phyloP scores from a whole-genome alignment of 2,888 invertebrate genomes.

The Seira musarum region DNA sequence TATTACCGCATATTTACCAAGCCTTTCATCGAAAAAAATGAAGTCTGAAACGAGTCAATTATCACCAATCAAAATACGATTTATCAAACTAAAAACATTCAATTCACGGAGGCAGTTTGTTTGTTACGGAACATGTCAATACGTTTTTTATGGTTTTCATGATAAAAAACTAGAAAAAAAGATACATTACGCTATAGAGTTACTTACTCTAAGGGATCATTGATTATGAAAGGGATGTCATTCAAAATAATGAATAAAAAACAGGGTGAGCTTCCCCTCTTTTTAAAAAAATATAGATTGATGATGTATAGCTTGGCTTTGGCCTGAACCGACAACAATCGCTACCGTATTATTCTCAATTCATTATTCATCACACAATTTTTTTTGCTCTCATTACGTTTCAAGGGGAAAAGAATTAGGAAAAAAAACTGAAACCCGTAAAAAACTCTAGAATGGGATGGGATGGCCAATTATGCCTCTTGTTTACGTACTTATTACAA shows the following conservation, averaged over 20 bases:
- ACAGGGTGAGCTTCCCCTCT: background rate
- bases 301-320: too few relatives aligned
- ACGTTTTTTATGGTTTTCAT: constrained; percentile 55
- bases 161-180: constrained; percentile 36
- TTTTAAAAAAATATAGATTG: background rate
- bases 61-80: constrained; percentile 67
- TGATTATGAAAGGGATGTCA: constrained; percentile 3
- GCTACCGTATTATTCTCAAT: constrained; percentile 22
- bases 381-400: constrained; percentile 39
- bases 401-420: constrained; percentile 39
- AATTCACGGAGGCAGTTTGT: constrained; percentile 49
- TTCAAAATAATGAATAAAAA: constrained; percentile 45
- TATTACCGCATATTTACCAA: too few relatives aligned
- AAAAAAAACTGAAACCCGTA: background rate
- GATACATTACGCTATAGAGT: constrained; percentile 10
- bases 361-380: constrained; percentile 11
- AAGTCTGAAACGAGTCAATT: constrained; percentile 55
- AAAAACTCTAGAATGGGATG: constrained; percentile 44
- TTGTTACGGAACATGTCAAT: constrained; percentile 54
- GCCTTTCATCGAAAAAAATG: too few relatives aligned
- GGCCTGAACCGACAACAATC: too few relatives aligned
- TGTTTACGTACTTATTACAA: constrained; percentile 39
- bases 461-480: constrained; percentile 48
- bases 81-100: constrained; percentile 59
- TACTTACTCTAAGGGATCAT: background rate